Evolutionary conservation across 2,888 invertebrate genomes (phyloP).

Genomic region (Dugesia japonica): DNA sequence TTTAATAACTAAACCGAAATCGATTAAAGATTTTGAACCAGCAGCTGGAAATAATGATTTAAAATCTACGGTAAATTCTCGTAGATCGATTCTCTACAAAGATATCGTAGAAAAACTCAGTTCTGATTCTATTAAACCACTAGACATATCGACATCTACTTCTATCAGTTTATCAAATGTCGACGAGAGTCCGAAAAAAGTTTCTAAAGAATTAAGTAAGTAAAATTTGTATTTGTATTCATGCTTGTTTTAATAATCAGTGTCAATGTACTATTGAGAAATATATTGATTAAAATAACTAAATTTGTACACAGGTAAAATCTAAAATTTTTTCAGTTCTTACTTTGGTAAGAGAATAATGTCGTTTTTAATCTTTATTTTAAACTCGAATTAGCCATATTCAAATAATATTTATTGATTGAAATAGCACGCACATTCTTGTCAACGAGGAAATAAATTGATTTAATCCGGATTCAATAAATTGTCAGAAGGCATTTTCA

Average conservation of each 20-base stretch:
- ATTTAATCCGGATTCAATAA: too few relatives aligned
- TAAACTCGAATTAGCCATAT: too few relatives aligned
- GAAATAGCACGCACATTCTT: too few relatives aligned
- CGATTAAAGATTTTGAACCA: not conserved
- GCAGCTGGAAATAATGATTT: not conserved
- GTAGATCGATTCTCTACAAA: not conserved
- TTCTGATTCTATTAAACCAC: not conserved
- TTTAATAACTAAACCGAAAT: not conserved
- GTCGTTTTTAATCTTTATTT: too few relatives aligned
- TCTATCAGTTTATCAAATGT: not conserved
- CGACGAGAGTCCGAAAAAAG: not conserved
- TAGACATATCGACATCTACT: not conserved
- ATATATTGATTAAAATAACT: too few relatives aligned
- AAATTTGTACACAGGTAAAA: too few relatives aligned
- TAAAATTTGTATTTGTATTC: not conserved
- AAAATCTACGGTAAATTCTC: not conserved
- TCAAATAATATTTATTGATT: too few relatives aligned
- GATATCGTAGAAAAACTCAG: not conserved
- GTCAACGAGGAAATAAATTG: too few relatives aligned
- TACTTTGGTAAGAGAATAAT: too few relatives aligned
- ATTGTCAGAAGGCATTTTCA: too few relatives aligned
- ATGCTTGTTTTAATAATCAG: not conserved
- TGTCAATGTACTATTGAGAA: too few relatives aligned
- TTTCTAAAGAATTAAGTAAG: not conserved
- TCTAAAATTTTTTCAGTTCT: too few relatives aligned